Base-by-base conservation (phyloP, 1,140 invertebrate genomes). In the Bombyx mandarina region DNA sequence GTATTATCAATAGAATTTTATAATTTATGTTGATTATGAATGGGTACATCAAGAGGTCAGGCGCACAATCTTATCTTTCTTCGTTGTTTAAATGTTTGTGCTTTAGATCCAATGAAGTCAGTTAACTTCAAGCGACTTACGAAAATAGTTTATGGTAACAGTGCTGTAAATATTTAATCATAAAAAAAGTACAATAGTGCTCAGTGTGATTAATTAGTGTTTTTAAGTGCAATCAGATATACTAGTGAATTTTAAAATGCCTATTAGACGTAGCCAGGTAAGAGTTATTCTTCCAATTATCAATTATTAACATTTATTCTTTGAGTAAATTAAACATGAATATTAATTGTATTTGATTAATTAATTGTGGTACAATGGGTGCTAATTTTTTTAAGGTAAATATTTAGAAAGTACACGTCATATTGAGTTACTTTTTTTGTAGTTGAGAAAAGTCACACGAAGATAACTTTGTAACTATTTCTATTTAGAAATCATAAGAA, bases 21-120 rank as follows among this genome's bases (percentile, higher is more conserved):
- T 77, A 75, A 78, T 77, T 79, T 79, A 65, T 79, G 77, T 75
- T 82, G 76, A 82, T 81, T 79, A 79, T 77, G 67, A 79, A 78
- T 77, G 69, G 73, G 66, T 69, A 80, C 79, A 71, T 77, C 79
- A 82, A 35, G 43, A 77, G 80, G 79, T 83, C 80, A 82, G 65
- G 26, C 62, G 65, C 73, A 67, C 77, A 78, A 82, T 86, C 80
- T 86, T 84, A 86, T 86, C 83, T 58, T 72, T 71, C 73, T 72
- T 72, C 73, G 70, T 75, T 76, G 71, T 84, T 83, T 84, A 86
- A 75, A 86, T 86, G 79, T 83, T 82, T 82, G 76, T 77, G 81
- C 71, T 75, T 71, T 73, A 66, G 73, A 75, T 75, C 65, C 68
- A 75, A 65, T 70, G 63, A 79, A 84, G 77, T 82, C 80, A 84